These are phyloP conservation scores for Palythoa grandis DNA, from an alignment of 92 coral and sea anemone species.

Conservation along the genomic window DNA sequence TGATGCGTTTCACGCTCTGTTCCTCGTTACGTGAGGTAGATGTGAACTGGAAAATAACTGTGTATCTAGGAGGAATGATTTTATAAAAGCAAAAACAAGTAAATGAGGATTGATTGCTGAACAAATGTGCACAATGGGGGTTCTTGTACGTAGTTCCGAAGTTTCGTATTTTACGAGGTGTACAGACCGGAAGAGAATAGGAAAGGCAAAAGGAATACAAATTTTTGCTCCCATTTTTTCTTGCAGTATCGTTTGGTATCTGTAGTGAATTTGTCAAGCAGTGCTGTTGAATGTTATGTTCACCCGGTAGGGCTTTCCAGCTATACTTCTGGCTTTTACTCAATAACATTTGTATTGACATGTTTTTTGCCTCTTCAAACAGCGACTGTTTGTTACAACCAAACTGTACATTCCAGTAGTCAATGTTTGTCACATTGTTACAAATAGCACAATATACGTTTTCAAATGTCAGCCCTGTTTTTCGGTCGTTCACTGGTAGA, in stretches of 20 bases:
- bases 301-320: not conserved
- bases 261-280: not conserved
- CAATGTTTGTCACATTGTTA: not conserved
- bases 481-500: not conserved
- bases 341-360: not conserved
- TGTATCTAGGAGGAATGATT: not conserved
- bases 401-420: not conserved
- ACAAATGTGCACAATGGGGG: not conserved
- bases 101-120: not conserved
- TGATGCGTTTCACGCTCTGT: not conserved
- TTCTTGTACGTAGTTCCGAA: not conserved
- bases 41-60: not conserved
- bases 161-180: not conserved
- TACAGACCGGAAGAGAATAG: not conserved
- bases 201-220: not conserved
- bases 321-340: not conserved
- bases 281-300: not conserved
- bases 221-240: not conserved
- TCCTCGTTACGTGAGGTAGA: not conserved
- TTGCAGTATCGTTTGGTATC: not conserved
- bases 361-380: not conserved
- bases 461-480: not conserved
- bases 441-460: conserved; percentile 1
- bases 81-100: not conserved
- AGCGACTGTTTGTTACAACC: not conserved